Percentiles rank a stretch among this genome's conserved stretches.
Evolutionary conservation across 2,113 vertebrate genomes (phyloP).

Genomic region (Microtus richardsoni): DNA sequence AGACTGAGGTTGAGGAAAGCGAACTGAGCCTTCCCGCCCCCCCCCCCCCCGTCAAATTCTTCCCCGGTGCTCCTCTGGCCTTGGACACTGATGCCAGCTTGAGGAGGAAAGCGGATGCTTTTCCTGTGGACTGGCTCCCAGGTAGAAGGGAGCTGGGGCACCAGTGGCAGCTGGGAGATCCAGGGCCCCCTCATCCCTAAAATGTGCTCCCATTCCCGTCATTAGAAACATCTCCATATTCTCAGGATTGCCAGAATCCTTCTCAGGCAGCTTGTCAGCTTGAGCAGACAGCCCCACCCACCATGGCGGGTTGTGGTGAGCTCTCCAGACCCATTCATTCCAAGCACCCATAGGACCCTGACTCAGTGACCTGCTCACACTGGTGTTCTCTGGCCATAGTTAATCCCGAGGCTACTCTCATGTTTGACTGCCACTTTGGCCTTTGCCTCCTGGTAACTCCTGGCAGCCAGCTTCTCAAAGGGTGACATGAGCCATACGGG

Average conservation of each 20-base stretch:
- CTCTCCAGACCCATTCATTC: neutral
- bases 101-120: neutral
- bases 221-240: neutral
- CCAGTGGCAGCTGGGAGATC: fast-evolving
- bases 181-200: neutral
- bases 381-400: neutral
- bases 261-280: neutral
- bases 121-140: too few relatives aligned
- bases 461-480: neutral
- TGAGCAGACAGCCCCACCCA: neutral
- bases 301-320: neutral
- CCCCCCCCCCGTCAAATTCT: neutral
- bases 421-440: too few relatives aligned
- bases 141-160: neutral
- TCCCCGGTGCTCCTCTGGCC: neutral
- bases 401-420: neutral
- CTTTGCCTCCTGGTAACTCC: neutral
- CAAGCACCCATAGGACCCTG: neutral
- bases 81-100: neutral
- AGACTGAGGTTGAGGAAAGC: neutral
- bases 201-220: fast-evolving
- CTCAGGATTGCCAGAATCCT: neutral
- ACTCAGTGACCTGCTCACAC: neutral
- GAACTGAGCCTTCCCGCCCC: neutral
- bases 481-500: neutral